These are phyloP conservation scores for Pseudoips prasinana DNA, from an alignment of 2,888 invertebrate genomes.

Conservation along the genomic window DNA sequence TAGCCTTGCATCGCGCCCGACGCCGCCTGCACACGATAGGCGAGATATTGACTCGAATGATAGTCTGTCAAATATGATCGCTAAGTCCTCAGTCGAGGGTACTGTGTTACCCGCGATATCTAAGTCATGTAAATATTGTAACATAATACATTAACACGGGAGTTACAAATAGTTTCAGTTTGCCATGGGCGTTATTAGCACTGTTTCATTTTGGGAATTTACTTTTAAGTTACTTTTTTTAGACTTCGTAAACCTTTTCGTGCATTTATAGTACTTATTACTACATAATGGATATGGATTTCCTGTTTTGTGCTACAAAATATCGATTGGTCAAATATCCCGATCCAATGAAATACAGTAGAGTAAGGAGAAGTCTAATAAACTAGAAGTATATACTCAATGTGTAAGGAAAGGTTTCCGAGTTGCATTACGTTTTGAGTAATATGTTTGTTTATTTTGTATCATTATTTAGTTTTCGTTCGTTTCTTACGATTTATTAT, in stretches of 20 bases:
- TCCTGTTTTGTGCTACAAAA: conserved; percentile 12
- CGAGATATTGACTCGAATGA: conserved; percentile 18
- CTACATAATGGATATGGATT: conserved; percentile 6
- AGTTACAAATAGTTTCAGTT: conserved; percentile 32
- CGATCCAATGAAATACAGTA: conserved; percentile 29
- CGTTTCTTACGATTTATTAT: conserved; percentile 53
- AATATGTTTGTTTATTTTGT: conserved; percentile 55
- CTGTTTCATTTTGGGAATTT: conserved; percentile 23
- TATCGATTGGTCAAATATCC: conserved; percentile 28
- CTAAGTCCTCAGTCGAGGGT: conserved; percentile 9
- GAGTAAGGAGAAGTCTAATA: conserved; percentile 1
- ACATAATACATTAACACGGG: conserved; percentile 26
- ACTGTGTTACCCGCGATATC: conserved; percentile 18
- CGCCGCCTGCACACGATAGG: no score
- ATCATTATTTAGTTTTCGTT: conserved; percentile 51
- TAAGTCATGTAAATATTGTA: conserved; percentile 30
- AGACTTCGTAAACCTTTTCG: conserved; percentile 27
- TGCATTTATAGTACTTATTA: conserved; percentile 10
- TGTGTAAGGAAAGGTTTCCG: conserved; percentile 34
- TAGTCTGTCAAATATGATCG: conserved; percentile 19
- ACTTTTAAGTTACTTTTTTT: conserved; percentile 32
- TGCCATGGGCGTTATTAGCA: conserved; percentile 22
- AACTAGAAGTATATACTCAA: background rate
- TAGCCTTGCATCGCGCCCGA: conserved; percentile 20
- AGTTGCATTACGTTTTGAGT: conserved; percentile 50